These are phyloP conservation scores for Leptinotarsa tumamoca DNA, from an alignment of 2,888 invertebrate species.

Conservation along the genomic window DNA sequence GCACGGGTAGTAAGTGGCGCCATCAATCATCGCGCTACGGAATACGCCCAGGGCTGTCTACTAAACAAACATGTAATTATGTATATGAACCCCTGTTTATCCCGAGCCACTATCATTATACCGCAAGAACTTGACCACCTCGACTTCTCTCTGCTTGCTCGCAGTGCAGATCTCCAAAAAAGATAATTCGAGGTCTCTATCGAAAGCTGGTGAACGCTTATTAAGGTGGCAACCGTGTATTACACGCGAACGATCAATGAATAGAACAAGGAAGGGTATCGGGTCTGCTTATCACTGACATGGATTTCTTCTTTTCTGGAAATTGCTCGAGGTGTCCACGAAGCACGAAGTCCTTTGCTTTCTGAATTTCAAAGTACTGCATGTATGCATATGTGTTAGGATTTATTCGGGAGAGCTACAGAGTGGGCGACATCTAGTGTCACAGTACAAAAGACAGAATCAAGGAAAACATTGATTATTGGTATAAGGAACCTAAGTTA, in stretches of 20 bases:
- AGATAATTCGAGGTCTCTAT: constrained; percentile 44
- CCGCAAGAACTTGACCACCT: constrained; percentile 57
- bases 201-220: constrained; percentile 39
- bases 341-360: neutral
- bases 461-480: no score
- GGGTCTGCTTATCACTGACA: constrained; percentile 9
- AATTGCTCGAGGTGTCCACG: constrained; percentile 3
- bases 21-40: constrained; percentile 65
- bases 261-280: constrained; percentile 18
- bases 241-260: constrained; percentile 37
- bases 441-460: no score
- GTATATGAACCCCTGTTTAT: constrained; percentile 68
- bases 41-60: constrained; percentile 67
- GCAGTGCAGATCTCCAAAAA: constrained; percentile 49
- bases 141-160: constrained; percentile 42
- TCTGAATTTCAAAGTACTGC: neutral
- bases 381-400: no score
- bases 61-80: constrained; percentile 69
- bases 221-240: constrained; percentile 38
- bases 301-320: neutral
- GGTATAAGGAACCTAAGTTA: no score
- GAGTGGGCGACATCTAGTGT: no score
- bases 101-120: constrained; percentile 63
- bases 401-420: no score
- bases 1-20: constrained; percentile 63